Evolutionary conservation across 2,113 vertebrate genomes (phyloP).

Genomic region (Bufo gargarizans): DNA sequence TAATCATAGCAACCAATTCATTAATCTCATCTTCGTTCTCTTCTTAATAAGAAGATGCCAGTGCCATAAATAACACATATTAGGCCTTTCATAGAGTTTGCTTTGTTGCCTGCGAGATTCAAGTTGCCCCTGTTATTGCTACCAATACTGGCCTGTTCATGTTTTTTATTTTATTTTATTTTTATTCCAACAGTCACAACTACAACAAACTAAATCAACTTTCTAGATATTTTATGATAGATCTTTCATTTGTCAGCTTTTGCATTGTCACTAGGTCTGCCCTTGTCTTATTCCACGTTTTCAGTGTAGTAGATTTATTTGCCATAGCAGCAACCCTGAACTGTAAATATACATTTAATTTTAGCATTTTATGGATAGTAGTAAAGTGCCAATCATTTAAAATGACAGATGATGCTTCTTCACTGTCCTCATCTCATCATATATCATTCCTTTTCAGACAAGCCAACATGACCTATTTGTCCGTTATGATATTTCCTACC

Average conservation of each 20-base stretch:
- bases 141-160: too few relatives aligned
- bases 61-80: too few relatives aligned
- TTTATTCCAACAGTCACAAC: too few relatives aligned
- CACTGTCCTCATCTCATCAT: not conserved
- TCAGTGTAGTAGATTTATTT: not conserved
- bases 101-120: too few relatives aligned
- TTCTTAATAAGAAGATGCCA: too few relatives aligned
- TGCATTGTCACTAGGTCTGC: not conserved
- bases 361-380: not conserved
- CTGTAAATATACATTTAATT: not conserved
- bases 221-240: not conserved
- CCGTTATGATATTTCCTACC: not conserved
- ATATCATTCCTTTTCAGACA: not conserved
- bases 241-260: not conserved
- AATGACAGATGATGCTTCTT: not conserved
- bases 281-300: not conserved
- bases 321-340: not conserved
- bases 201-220: not conserved
- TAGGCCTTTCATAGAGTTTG: too few relatives aligned
- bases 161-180: too few relatives aligned
- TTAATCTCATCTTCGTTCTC: too few relatives aligned
- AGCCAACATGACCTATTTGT: not conserved
- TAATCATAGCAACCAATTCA: too few relatives aligned
- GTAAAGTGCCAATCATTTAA: not conserved
- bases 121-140: too few relatives aligned